These are phyloP conservation scores for Chrysochloris asiatica DNA, from an alignment of 2,113 vertebrate genomes.

Conservation along the genomic window DNA sequence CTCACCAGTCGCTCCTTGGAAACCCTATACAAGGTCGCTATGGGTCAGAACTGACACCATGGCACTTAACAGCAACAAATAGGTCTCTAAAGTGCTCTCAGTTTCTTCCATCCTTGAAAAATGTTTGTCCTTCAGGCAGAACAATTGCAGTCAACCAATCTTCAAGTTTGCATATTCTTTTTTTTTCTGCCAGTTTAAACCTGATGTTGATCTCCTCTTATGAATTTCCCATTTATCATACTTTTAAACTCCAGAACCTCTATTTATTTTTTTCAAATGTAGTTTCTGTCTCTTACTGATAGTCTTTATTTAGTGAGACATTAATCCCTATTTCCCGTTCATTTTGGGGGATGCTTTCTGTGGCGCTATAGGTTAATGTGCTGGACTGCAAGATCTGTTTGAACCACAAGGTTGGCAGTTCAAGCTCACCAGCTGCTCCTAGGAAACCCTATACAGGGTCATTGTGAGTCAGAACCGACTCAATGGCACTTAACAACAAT, in stretches of 20 bases:
- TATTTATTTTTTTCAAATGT: background rate
- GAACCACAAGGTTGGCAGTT: too few species aligned
- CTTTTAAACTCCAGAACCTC: background rate
- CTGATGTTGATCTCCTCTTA: background rate
- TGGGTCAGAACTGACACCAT: too few species aligned
- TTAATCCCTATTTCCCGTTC: background rate
- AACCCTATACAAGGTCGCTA: too few species aligned
- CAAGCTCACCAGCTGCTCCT: too few species aligned
- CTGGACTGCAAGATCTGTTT: too few species aligned
- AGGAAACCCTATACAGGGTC: too few species aligned
- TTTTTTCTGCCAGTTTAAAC: background rate
- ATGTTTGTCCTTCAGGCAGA: background rate
- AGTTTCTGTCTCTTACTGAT: background rate
- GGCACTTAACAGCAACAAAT: too few species aligned
- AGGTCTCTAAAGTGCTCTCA: too few species aligned
- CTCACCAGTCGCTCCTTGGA: too few species aligned
- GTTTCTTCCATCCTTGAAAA: background rate
- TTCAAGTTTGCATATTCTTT: background rate
- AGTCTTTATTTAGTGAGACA: background rate
- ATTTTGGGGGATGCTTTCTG: background rate
- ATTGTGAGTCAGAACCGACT: too few species aligned
- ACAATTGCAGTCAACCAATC: background rate
- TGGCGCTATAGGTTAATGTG: too few species aligned
- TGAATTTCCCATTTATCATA: background rate
- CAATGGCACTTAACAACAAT: too few species aligned